Conservation (phyloP, 2,888 invertebrate genomes). For the Amblyjoppa proteus region DNA sequence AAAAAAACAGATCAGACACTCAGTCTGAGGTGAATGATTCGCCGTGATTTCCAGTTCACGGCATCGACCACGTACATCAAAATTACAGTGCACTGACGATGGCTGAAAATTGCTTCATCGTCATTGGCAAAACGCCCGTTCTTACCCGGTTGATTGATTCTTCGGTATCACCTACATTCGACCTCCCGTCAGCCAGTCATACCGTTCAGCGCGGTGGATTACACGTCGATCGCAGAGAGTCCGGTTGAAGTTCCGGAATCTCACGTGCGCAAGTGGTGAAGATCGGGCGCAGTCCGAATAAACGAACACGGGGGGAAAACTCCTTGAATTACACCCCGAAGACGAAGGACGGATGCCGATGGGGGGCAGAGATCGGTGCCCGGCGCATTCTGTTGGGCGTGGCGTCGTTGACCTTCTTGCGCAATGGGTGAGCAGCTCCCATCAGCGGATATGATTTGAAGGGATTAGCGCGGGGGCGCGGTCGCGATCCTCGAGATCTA, state of each 20-base stretch:
- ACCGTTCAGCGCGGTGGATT: neutral
- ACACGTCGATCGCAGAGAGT: constrained; percentile 32
- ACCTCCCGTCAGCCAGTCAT: neutral
- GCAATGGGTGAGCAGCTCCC: constrained; percentile 81
- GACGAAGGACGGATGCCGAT: constrained; percentile 58
- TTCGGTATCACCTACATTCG: constrained; percentile 22
- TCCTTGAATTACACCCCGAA: constrained; percentile 44
- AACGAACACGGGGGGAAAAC: constrained; percentile 12
- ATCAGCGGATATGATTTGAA: constrained; percentile 83
- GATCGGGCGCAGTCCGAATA: constrained; percentile 21
- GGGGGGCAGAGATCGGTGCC: constrained; percentile 50
- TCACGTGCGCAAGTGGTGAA: constrained; percentile 1
- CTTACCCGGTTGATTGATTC: constrained; percentile 12
- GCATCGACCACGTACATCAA: neutral
- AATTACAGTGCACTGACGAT: constrained; percentile 13
- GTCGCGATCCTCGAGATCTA: constrained; percentile 77
- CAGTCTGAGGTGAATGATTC: neutral
- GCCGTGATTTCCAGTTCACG: neutral
- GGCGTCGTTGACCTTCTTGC: constrained; percentile 82
- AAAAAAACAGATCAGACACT: neutral
- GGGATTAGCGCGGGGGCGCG: constrained; percentile 83
- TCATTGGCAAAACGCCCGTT: constrained; percentile 11
- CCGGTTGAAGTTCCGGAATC: constrained; percentile 65
- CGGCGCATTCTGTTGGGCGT: constrained; percentile 77
- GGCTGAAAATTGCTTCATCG: constrained; percentile 20